Evolutionary conservation across 1,140 invertebrate species (phyloP).

Genomic region (Cataglyphis hispanica): DNA sequence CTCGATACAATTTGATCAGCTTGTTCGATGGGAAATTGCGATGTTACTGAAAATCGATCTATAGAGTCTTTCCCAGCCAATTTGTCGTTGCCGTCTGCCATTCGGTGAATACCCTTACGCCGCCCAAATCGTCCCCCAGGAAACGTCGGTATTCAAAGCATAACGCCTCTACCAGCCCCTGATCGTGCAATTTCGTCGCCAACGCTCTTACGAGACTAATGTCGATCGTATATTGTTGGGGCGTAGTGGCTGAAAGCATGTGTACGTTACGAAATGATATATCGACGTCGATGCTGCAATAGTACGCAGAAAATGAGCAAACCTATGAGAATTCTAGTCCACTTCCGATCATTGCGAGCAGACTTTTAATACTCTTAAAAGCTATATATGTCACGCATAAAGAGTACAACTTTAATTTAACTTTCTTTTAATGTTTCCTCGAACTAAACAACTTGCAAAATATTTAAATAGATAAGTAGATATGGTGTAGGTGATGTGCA

Average conservation of each 20-base stretch:
- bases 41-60: constrained; percentile 57
- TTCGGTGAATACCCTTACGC: constrained; percentile 70
- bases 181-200: constrained; percentile 75
- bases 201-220: constrained; percentile 75
- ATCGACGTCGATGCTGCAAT: constrained; percentile 35
- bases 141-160: constrained; percentile 76
- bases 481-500: not conserved
- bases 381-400: not conserved
- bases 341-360: constrained; percentile 26
- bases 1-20: not conserved
- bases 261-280: constrained; percentile 57
- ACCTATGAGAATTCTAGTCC: constrained; percentile 34
- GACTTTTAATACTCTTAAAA: constrained; percentile 29
- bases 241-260: constrained; percentile 64
- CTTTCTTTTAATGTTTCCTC: not conserved
- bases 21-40: constrained; percentile 2
- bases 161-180: constrained; percentile 76
- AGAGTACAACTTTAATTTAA: constrained; percentile 7
- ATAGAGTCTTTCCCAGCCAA: constrained; percentile 76
- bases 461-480: not conserved
- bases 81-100: constrained; percentile 74
- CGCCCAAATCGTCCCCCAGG: constrained; percentile 69
- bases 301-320: constrained; percentile 16
- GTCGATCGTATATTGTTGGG: constrained; percentile 77
- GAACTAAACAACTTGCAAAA: not conserved